These are phyloP conservation scores for Ceratosolen solmsi DNA, from an alignment of 1,140 invertebrate species.

Conservation along the genomic window DNA sequence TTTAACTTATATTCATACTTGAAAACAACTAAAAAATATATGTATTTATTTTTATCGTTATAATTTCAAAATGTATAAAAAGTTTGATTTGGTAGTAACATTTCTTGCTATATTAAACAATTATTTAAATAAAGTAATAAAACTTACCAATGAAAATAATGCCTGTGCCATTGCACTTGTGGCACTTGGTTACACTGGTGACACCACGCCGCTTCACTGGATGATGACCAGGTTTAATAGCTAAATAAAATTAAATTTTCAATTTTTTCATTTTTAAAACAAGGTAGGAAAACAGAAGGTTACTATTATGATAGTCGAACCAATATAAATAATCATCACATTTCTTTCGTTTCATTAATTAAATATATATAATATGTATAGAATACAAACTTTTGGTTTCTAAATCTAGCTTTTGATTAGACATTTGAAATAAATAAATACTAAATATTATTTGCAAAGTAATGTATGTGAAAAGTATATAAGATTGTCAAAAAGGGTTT, in stretches of 20 bases:
- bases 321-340: no score
- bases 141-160: constrained; percentile 84
- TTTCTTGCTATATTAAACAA: constrained; percentile 47
- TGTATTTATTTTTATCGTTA: neutral
- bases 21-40: neutral
- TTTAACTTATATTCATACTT: neutral
- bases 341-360: no score
- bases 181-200: constrained; percentile 87
- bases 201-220: constrained; percentile 87
- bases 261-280: no score
- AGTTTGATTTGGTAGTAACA: constrained; percentile 23
- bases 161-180: constrained; percentile 89
- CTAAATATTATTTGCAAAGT: no score
- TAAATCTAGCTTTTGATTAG: no score
- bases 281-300: no score
- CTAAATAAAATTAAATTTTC: constrained; percentile 56
- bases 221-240: constrained; percentile 80
- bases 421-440: no score
- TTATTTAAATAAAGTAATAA: constrained; percentile 32
- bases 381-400: no score
- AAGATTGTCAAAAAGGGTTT: no score
- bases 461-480: no score
- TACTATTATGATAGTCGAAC: no score
- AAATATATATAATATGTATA: no score
- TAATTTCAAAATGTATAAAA: neutral